phyloP scores from a whole-genome alignment of 2,888 invertebrate genomes.

The Cremastinae sp. region DNA sequence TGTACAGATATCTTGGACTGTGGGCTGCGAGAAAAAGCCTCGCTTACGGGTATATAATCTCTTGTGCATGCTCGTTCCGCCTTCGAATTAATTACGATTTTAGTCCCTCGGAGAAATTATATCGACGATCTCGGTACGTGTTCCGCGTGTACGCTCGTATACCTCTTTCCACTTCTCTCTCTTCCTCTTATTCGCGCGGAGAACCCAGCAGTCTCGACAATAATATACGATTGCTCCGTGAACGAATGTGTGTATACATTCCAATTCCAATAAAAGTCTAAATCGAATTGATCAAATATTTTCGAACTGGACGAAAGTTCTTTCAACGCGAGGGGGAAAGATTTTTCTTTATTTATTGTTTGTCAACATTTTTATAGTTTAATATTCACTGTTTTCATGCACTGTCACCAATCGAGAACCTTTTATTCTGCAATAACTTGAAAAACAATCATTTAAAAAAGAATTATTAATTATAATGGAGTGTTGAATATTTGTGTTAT shows the following conservation, averaged over 20 bases:
- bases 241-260: slow-evolving; percentile 1
- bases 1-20: background rate
- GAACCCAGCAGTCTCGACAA: slow-evolving; percentile 7
- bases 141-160: slow-evolving; percentile 47
- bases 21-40: background rate
- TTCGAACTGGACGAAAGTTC: slow-evolving; percentile 22
- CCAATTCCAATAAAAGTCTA: slow-evolving; percentile 39
- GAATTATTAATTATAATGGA: too few relatives aligned
- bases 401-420: too few relatives aligned
- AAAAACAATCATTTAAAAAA: too few relatives aligned
- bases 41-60: slow-evolving; percentile 11
- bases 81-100: slow-evolving; percentile 59
- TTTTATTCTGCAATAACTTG: too few relatives aligned
- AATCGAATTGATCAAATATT: slow-evolving; percentile 27
- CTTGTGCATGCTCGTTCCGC: slow-evolving; percentile 46
- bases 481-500: too few relatives aligned
- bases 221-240: slow-evolving; percentile 14
- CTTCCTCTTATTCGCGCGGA: background rate
- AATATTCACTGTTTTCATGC: too few relatives aligned
- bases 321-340: slow-evolving; percentile 2
- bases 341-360: too few relatives aligned
- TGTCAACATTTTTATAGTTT: too few relatives aligned
- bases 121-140: slow-evolving; percentile 54
- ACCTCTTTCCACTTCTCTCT: background rate
- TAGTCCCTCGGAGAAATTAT: slow-evolving; percentile 52